phyloP scores from a whole-genome alignment of 2,888 invertebrate species.

The Mythimna ferrago region DNA sequence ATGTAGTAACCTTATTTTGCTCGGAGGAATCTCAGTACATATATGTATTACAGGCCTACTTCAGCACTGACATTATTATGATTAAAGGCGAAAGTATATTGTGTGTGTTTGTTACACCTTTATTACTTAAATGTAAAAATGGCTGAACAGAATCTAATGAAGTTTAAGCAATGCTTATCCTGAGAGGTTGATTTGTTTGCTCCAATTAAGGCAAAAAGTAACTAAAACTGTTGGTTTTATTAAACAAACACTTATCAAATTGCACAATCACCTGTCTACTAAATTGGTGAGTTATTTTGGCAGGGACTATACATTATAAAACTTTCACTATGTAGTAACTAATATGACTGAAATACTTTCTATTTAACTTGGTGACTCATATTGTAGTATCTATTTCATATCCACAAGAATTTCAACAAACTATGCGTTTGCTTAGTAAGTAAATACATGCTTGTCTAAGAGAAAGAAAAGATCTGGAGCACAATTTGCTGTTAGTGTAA shows the following conservation, averaged over 20 bases:
- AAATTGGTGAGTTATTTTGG: conserved; percentile 12
- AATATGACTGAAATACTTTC: conserved; percentile 38
- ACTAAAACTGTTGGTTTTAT: neutral
- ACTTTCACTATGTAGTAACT: conserved; percentile 30
- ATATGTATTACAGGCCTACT: too few species aligned
- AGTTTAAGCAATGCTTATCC: too few species aligned
- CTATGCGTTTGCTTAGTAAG: neutral
- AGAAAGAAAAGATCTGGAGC: neutral
- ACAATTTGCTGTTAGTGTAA: neutral
- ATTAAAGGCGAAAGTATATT: too few species aligned
- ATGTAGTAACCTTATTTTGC: too few species aligned
- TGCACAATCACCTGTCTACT: conserved; percentile 3
- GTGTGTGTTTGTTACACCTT: too few species aligned
- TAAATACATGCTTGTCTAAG: neutral
- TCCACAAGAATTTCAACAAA: neutral
- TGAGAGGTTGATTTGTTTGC: too few species aligned
- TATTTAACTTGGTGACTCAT: conserved; percentile 29
- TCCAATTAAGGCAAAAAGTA: neutral
- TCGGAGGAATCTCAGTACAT: too few species aligned
- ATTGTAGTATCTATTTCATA: neutral
- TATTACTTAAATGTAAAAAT: too few species aligned
- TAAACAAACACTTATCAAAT: conserved; percentile 6
- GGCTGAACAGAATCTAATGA: too few species aligned
- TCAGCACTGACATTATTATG: too few species aligned
- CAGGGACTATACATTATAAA: conserved; percentile 2